Percentiles rank a stretch among this genome's conserved stretches.
Conservation (phyloP, 64 coral and sea anemone species). For the Acropora yongei region DNA sequence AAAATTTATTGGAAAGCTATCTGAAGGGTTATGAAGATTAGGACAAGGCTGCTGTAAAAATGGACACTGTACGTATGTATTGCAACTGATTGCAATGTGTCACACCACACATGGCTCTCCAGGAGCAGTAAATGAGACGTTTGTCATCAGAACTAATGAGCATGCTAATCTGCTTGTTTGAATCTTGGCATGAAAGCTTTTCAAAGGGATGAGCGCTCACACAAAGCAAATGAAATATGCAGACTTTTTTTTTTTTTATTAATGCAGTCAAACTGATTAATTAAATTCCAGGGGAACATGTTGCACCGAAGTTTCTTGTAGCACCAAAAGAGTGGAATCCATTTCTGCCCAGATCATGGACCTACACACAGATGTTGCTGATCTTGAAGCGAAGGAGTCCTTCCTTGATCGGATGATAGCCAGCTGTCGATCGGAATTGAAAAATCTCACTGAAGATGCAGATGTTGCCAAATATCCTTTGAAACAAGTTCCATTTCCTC, state of each 20-base stretch:
- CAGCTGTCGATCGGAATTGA: slow-evolving; percentile 80
- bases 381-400: slow-evolving; percentile 93
- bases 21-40: no score
- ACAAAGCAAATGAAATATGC: not conserved
- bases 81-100: no score
- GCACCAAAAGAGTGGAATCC: slow-evolving; percentile 9
- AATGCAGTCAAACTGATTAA: not conserved
- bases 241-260: not conserved
- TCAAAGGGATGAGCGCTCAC: no score
- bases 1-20: no score
- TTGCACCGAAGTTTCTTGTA: slow-evolving; percentile 34
- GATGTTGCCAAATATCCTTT: slow-evolving; percentile 98
- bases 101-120: no score
- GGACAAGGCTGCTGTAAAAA: no score
- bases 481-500: not conserved
- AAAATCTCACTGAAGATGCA: slow-evolving; percentile 83
- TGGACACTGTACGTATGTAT: no score
- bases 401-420: slow-evolving; percentile 83
- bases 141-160: no score
- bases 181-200: no score
- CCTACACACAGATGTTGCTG: slow-evolving; percentile 97
- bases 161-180: no score
- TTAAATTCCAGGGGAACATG: slow-evolving; percentile 36
- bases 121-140: no score
- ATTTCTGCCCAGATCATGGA: slow-evolving; percentile 90